A percentile compares a stretch with the other conserved stretches of the same genome.
These are phyloP conservation scores for Stegana nigrithorax DNA, from an alignment of 2,888 invertebrate species.

Conservation along the genomic window DNA sequence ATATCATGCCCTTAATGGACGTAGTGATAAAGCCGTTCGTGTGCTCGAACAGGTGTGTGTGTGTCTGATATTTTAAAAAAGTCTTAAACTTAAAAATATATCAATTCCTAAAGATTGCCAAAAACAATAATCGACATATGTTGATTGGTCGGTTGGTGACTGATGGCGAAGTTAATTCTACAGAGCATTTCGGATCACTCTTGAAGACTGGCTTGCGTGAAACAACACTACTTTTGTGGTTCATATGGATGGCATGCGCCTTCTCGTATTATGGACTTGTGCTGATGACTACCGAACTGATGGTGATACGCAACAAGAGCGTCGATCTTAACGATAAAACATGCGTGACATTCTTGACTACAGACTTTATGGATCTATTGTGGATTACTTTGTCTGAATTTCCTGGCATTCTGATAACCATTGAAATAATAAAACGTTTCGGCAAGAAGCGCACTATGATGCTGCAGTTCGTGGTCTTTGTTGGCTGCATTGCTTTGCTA, in stretches of 20 bases:
- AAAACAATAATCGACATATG: constrained; percentile 90
- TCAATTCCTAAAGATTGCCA: constrained; percentile 28
- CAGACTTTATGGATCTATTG: constrained; percentile 90
- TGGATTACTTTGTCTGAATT: constrained; percentile 96
- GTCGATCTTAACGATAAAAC: constrained; percentile 18
- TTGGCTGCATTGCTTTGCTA: constrained; percentile 26
- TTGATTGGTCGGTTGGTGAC: constrained; percentile 86
- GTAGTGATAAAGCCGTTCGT: constrained; percentile 85
- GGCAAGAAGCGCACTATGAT: constrained; percentile 95
- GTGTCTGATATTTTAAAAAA: not conserved
- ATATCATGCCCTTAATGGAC: constrained; percentile 88
- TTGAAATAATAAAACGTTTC: constrained; percentile 87
- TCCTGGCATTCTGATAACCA: constrained; percentile 90
- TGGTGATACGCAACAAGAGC: constrained; percentile 69
- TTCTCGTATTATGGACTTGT: constrained; percentile 96
- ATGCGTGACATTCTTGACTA: constrained; percentile 80
- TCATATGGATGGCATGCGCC: constrained; percentile 94
- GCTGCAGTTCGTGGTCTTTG: constrained; percentile 86
- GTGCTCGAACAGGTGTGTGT: constrained; percentile 80
- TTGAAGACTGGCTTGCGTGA: constrained; percentile 84
- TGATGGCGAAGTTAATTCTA: constrained; percentile 74
- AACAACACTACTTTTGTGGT: constrained; percentile 90
- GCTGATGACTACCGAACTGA: constrained; percentile 92
- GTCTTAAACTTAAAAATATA: constrained; percentile 19
- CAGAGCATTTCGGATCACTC: constrained; percentile 78